A percentile compares a stretch with the other conserved stretches of the same genome.
These are phyloP conservation scores for Temnothorax rugatulus DNA, from an alignment of 2,888 invertebrate genomes.

Conservation along the genomic window DNA sequence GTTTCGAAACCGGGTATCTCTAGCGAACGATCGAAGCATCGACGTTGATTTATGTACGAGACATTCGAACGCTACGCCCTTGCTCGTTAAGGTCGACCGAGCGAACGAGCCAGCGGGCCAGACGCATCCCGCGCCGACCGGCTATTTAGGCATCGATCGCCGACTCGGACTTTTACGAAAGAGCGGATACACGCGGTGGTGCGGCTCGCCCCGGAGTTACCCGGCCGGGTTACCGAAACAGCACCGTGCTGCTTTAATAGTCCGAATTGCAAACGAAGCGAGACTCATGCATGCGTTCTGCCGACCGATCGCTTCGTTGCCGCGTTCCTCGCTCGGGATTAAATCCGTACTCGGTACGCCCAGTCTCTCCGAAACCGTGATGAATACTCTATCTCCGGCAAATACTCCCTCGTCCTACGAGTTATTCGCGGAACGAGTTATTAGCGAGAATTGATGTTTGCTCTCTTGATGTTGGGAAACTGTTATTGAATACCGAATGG, in stretches of 20 bases:
- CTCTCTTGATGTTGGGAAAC: neutral
- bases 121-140: slow-evolving; percentile 50
- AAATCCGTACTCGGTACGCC: slow-evolving; percentile 30
- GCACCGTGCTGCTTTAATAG: slow-evolving; percentile 37
- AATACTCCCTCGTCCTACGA: slow-evolving; percentile 20
- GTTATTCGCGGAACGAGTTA: slow-evolving; percentile 16
- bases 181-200: slow-evolving; percentile 33
- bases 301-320: neutral
- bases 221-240: slow-evolving; percentile 37
- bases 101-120: slow-evolving; percentile 54
- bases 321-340: slow-evolving; percentile 19
- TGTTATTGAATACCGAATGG: neutral
- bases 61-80: slow-evolving; percentile 69
- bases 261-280: slow-evolving; percentile 49
- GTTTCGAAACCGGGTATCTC: slow-evolving; percentile 54
- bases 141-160: slow-evolving; percentile 57
- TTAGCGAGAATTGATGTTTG: slow-evolving; percentile 27
- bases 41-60: slow-evolving; percentile 73
- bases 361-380: slow-evolving; percentile 3
- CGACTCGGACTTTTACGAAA: slow-evolving; percentile 49
- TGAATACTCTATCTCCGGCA: slow-evolving; percentile 38
- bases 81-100: slow-evolving; percentile 74
- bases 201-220: slow-evolving; percentile 17
- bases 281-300: neutral
- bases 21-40: slow-evolving; percentile 63